A percentile compares a stretch with the other conserved stretches of the same genome.
phyloP scores from a whole-genome alignment of 2,797 vertebrate genomes.

The Acanthis flammea region DNA sequence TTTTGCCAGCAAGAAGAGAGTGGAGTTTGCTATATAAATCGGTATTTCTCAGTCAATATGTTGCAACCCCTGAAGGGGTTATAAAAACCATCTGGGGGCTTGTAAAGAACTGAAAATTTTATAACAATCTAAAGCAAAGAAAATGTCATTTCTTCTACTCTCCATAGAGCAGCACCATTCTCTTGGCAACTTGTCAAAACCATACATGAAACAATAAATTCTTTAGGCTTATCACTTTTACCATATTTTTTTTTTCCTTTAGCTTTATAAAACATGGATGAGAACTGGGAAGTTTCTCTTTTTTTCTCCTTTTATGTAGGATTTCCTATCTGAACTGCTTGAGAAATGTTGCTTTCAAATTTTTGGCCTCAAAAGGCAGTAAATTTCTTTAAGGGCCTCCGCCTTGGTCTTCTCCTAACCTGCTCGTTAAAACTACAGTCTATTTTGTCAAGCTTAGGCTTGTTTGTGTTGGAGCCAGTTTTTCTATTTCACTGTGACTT shows the following conservation, averaged over 20 bases:
- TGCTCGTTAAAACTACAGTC: constrained; percentile 25
- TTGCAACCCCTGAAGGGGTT: constrained; percentile 42
- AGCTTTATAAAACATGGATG: background rate
- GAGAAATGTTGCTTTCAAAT: background rate
- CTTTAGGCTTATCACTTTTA: constrained; percentile 37
- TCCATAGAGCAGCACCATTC: background rate
- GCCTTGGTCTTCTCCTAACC: background rate
- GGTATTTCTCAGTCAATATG: constrained; percentile 51
- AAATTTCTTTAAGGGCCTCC: background rate
- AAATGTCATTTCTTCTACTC: constrained; percentile 41
- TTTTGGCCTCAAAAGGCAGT: background rate
- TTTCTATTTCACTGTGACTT: background rate
- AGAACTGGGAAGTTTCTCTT: background rate
- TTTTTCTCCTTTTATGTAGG: background rate
- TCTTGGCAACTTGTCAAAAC: constrained; percentile 30
- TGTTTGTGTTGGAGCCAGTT: constrained; percentile 50
- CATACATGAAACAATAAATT: constrained; percentile 39
- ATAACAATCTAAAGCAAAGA: constrained; percentile 48
- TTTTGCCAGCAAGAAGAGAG: constrained; percentile 35
- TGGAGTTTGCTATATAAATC: constrained; percentile 36
- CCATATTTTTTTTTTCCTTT: background rate
- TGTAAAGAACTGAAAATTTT: constrained; percentile 57
- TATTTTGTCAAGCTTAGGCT: constrained; percentile 56
- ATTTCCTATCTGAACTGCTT: background rate
- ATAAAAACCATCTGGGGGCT: constrained; percentile 61